Evolutionary conservation across 2,113 vertebrate species (phyloP).

Genomic region (Coracopsis vasa): DNA sequence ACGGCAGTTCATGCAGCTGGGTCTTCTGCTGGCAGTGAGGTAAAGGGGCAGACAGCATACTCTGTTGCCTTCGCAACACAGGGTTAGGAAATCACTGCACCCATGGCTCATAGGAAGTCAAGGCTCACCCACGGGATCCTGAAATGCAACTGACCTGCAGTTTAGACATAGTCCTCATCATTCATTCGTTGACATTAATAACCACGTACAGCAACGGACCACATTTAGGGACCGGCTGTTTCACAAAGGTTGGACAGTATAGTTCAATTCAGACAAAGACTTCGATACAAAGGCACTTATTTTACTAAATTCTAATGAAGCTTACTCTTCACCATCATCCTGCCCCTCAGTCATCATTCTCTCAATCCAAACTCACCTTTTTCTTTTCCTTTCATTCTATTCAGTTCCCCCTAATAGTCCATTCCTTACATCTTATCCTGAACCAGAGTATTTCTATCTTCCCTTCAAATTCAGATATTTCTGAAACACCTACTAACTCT

Average conservation of each 20-base stretch:
- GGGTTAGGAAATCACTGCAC: neutral
- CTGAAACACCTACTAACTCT: constrained; percentile 34
- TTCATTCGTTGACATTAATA: neutral
- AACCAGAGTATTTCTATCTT: neutral
- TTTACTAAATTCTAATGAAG: neutral
- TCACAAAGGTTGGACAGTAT: neutral
- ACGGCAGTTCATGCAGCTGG: neutral
- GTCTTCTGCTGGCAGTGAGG: neutral
- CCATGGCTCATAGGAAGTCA: neutral
- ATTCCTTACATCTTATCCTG: neutral
- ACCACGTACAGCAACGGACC: fast-evolving
- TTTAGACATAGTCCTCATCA: neutral
- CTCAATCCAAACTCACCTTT: neutral
- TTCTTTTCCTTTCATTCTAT: neutral
- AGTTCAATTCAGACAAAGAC: neutral
- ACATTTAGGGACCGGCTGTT: neutral
- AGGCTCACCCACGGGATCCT: neutral
- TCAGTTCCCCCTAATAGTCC: neutral
- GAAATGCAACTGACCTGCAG: neutral
- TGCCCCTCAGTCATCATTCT: neutral
- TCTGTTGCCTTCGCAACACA: neutral
- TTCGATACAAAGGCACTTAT: neutral
- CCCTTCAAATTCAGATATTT: constrained; percentile 8
- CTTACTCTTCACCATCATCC: neutral
- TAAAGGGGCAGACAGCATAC: neutral